Evolutionary conservation across 1,140 invertebrate genomes (phyloP).

Genomic region (Lasaia peninsularis): DNA sequence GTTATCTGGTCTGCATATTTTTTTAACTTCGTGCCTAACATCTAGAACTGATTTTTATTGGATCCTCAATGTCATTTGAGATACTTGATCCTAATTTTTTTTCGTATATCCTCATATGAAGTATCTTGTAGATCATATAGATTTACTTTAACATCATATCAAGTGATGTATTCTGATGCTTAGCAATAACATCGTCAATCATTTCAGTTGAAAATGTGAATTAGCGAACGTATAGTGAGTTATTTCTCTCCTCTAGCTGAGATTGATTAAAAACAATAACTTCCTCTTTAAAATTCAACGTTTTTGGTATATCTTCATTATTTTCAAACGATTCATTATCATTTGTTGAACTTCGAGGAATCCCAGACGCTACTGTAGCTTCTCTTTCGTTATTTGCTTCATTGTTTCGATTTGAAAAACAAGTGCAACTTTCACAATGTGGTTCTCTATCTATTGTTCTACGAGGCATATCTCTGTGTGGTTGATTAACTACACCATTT

Average conservation of each 20-base stretch:
- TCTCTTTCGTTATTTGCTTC: neutral
- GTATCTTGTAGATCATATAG: too few relatives aligned
- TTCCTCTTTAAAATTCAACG: conserved; percentile 19
- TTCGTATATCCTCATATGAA: too few relatives aligned
- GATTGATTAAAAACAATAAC: conserved; percentile 23
- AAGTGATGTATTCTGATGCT: too few relatives aligned
- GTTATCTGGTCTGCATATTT: too few relatives aligned
- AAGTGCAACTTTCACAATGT: conserved; percentile 27
- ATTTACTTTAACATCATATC: too few relatives aligned
- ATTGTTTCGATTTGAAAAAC: conserved; percentile 5
- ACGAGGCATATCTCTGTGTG: conserved; percentile 1
- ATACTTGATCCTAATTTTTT: too few relatives aligned
- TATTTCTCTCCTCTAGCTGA: conserved; percentile 10
- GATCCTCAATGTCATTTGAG: too few relatives aligned
- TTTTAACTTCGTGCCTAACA: too few relatives aligned
- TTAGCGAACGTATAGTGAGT: conserved; percentile 19
- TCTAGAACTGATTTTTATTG: too few relatives aligned
- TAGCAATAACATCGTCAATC: too few relatives aligned
- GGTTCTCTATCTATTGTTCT: neutral
- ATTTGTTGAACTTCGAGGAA: neutral
- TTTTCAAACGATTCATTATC: neutral
- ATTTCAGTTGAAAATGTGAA: too few relatives aligned
- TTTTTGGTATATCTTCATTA: conserved; percentile 4
- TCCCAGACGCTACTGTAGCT: neutral
- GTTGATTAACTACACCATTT: neutral